Evolutionary conservation across 2,113 vertebrate species (phyloP), one percentile per base, ranked within the genome.

Genomic region (Eptesicus fuscus): DNA sequence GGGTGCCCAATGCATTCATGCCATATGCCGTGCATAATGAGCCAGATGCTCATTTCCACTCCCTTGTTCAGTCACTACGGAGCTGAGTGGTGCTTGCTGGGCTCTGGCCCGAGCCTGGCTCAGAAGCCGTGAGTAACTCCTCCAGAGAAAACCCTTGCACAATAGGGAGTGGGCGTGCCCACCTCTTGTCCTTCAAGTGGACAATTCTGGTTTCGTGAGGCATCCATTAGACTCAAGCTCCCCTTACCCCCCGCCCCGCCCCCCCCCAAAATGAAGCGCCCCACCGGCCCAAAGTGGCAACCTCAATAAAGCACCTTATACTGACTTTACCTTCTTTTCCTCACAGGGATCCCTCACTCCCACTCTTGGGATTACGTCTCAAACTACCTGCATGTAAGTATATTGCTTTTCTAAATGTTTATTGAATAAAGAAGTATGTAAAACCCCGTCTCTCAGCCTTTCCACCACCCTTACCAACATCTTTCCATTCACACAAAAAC

Each of bases 1-100:
- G 84, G 69, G 37, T 77, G n/a, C 44, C 85, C 59, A 18, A 11
- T 70, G 25, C 51, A 32, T 73, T 49, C n/a, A 51, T 20, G 28
- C 83, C 83, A 83, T 91, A 82, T 82, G 88, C 74, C 18, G 0
- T 4, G 42, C 37, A 13, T 71, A 53, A 37, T 20, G 40, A 93
- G 59, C 73, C 96, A 91, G 78, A 70, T 80, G 91, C 53, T 91
- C 91, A 25, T 53, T 85, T 77, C 74, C 7, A 82, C 73, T 85
- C 65, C 37, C 53, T 35, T 70, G 7, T 47, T 74, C 82, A 51
- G 61, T 70, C 80, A 30, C 79, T 84, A 56, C 42, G 65, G 22
- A 71, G n/a, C 59, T 28, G 28, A 47, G 67, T 13, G 7, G 25
- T 30, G 17, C 40, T 67, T 42, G 30, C 49, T 79, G 30, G 40